Percentiles rank a stretch among this genome's conserved stretches.
Evolutionary conservation across 2,888 invertebrate genomes (phyloP).

Genomic region (Melangyna quadrimaculata): DNA sequence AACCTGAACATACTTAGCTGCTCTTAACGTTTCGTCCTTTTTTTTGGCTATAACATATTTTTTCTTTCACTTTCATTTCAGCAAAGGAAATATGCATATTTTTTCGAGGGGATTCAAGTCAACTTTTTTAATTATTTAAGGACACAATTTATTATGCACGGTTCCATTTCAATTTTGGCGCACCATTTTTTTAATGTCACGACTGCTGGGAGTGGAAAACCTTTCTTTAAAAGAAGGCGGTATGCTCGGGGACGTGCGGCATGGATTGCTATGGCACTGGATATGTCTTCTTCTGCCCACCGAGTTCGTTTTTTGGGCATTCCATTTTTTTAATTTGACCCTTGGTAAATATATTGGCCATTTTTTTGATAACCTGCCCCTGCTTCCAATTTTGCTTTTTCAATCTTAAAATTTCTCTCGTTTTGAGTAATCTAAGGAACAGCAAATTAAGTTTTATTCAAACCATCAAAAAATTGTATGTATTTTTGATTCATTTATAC

Average conservation of each 20-base stretch:
- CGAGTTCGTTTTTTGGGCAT: not conserved
- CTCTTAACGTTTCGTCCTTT: conserved; percentile 31
- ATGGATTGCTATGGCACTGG: not conserved
- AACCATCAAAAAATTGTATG: too few relatives aligned
- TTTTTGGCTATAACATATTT: conserved; percentile 38
- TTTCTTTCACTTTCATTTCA: conserved; percentile 28
- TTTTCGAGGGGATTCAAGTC: not conserved
- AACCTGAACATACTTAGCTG: conserved; percentile 21
- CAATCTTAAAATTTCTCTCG: too few relatives aligned
- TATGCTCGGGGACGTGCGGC: not conserved
- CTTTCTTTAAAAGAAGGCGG: not conserved
- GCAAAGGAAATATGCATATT: not conserved
- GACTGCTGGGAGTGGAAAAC: not conserved
- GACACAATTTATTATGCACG: not conserved
- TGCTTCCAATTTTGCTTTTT: too few relatives aligned
- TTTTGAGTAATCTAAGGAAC: not conserved
- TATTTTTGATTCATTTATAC: too few relatives aligned
- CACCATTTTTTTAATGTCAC: not conserved
- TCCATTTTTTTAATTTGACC: not conserved
- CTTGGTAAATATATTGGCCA: not conserved
- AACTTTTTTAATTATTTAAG: not conserved
- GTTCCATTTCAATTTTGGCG: not conserved
- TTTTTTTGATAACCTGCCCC: not conserved
- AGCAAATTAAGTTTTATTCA: too few relatives aligned
- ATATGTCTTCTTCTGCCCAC: not conserved